phyloP scores from a whole-genome alignment of 2,888 invertebrate genomes.

The Limnephilus auricula region DNA sequence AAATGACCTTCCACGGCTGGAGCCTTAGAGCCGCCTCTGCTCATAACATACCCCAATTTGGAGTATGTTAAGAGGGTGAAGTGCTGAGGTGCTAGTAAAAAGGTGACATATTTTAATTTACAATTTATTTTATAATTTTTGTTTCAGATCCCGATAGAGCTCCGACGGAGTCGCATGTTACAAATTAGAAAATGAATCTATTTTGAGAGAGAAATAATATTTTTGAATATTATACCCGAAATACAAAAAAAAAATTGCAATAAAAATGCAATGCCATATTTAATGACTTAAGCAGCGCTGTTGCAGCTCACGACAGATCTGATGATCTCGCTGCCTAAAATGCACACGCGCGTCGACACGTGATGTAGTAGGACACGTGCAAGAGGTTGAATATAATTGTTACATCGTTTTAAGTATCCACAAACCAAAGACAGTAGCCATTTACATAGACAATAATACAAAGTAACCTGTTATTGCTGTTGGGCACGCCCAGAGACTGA shows the following conservation, averaged over 20 bases:
- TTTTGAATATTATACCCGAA: constrained; percentile 6
- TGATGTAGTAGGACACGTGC: constrained; percentile 4
- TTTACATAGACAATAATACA: constrained; percentile 64
- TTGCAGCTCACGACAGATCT: neutral
- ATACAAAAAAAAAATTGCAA: neutral
- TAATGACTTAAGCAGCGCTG: neutral
- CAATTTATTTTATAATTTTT: neutral
- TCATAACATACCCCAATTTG: too few species aligned
- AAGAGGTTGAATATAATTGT: constrained; percentile 53
- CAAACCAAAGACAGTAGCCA: constrained; percentile 64
- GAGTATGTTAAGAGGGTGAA: too few species aligned
- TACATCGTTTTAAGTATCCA: constrained; percentile 52
- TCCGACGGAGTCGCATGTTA: neutral
- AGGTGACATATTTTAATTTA: too few species aligned
- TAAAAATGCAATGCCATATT: constrained; percentile 19
- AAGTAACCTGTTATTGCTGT: constrained; percentile 60
- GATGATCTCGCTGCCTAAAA: neutral
- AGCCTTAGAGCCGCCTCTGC: too few species aligned
- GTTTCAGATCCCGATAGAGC: constrained; percentile 6
- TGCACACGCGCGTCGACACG: neutral
- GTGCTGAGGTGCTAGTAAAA: too few species aligned
- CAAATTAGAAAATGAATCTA: constrained; percentile 25
- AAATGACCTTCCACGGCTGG: too few species aligned
- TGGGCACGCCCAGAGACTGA: constrained; percentile 62
- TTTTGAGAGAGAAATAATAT: constrained; percentile 28